Base-by-base conservation (phyloP, 2,113 vertebrate species). In the Petroica traversi region DNA sequence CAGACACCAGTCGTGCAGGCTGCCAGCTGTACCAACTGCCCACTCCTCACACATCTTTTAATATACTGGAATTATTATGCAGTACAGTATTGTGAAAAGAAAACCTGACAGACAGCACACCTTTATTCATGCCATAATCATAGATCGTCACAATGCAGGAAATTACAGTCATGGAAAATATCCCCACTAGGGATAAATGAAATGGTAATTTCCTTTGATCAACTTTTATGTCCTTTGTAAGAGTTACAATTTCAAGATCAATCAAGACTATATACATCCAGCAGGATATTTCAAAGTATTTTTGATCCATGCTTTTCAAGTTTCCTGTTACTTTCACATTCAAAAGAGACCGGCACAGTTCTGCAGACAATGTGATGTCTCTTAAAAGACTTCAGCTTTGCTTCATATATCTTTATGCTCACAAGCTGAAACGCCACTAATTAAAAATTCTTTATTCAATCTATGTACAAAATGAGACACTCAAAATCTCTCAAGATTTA, bases 1-100 rank as follows among this genome's bases (percentile, higher is more conserved):
- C 25, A 48, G 34, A 24, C 14, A 9, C 34, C 61, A n/a, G 48
- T 16, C 0, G 0, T 8, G 29, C 34, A 48, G n/a, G 19, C 36
- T 51, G 48, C 22, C 63, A 49, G 33, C 62, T 68, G 12, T 4
- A 14, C 41, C 4, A 0, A 4, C 29, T 57, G 49, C 33, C 62
- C 55, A 6, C 38, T 36, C 19, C 34, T 43, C 26, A 3, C 18
- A 26, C 26, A 28, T 3, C 66, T 6, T 55, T 67, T 80, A 41
- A 16, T 11, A 38, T 11, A 20, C 24, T 28, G 36, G 34, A 91
- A 78, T 31, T 61, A 19, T 48, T 68, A 28, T 15, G 31, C 41
- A 68, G 5, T 15, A 76, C 5, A 33, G 45, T 33, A 51, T 0
- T 43, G 45, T 45, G 45, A 28, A 43, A 43, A 51, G 45, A 51